A percentile compares a stretch with the other conserved stretches of the same genome.
Evolutionary conservation across 2,888 invertebrate genomes (phyloP).

Genomic region (Himalopsyche kuldschensis): DNA sequence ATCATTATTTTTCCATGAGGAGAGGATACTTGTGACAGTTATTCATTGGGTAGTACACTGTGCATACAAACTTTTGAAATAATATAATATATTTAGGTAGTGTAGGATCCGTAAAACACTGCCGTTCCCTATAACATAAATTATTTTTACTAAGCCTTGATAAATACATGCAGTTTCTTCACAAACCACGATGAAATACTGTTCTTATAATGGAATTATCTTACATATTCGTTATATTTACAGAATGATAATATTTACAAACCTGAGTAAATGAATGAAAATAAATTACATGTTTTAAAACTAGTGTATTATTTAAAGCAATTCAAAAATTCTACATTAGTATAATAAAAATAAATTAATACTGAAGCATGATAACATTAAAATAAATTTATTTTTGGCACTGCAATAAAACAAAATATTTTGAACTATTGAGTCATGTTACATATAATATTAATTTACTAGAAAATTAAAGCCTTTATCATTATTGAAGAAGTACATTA

Average conservation of each 20-base stretch:
- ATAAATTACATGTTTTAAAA: background rate
- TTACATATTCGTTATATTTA: background rate
- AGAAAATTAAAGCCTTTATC: background rate
- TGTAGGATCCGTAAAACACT: no score
- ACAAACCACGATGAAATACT: no score
- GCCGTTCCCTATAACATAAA: no score
- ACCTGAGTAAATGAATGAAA: background rate
- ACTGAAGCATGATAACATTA: background rate
- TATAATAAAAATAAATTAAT: background rate
- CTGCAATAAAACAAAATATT: background rate
- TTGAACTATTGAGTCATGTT: background rate
- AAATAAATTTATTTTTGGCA: background rate
- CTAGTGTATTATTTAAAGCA: background rate
- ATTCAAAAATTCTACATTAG: background rate
- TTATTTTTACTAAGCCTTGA: no score
- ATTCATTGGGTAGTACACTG: no score
- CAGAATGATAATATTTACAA: background rate
- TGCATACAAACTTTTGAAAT: no score
- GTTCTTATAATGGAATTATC: background rate
- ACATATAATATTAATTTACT: background rate
- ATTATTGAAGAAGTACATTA: background rate
- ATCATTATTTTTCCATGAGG: no score
- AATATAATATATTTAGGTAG: no score
- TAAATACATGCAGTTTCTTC: no score
- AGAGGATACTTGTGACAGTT: no score